Percentiles rank a stretch among this genome's conserved stretches.
Conservation (phyloP, 1,140 invertebrate genomes). For the Holcopasites calliopsidis region DNA sequence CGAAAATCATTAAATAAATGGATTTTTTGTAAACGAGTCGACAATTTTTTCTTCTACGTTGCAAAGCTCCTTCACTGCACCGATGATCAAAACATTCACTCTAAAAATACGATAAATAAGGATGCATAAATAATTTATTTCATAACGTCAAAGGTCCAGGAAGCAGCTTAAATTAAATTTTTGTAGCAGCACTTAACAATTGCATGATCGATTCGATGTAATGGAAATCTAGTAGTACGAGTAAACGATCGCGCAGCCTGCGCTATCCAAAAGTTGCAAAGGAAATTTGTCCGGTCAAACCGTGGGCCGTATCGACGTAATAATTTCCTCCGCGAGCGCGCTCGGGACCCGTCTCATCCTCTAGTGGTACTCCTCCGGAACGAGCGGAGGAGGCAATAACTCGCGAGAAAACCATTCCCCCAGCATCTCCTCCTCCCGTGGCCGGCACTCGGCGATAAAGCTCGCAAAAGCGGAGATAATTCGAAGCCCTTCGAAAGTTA, state of each 20-base stretch:
- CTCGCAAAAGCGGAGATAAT: constrained; percentile 38
- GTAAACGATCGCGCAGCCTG: too few species aligned
- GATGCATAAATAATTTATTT: too few species aligned
- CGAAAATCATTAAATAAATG: not conserved
- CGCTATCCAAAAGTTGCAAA: not conserved
- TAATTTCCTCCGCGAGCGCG: constrained; percentile 6
- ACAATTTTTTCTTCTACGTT: not conserved
- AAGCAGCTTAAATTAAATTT: too few species aligned
- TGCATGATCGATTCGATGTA: too few species aligned
- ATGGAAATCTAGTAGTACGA: too few species aligned
- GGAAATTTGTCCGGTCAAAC: not conserved
- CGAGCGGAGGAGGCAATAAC: constrained; percentile 17
- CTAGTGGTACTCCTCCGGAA: not conserved
- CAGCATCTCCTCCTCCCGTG: not conserved
- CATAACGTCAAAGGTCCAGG: too few species aligned
- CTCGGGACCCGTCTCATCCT: not conserved
- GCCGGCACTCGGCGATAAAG: constrained; percentile 1
- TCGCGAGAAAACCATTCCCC: constrained; percentile 23
- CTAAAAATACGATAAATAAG: too few species aligned
- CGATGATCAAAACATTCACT: too few species aligned
- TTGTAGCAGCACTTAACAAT: too few species aligned
- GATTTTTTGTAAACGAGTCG: not conserved
- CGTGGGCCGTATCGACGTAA: not conserved
- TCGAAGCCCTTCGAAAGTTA: constrained; percentile 9
- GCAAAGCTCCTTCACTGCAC: too few species aligned